Conservation (phyloP, 2,888 invertebrate species). For the Dryobota labecula region DNA sequence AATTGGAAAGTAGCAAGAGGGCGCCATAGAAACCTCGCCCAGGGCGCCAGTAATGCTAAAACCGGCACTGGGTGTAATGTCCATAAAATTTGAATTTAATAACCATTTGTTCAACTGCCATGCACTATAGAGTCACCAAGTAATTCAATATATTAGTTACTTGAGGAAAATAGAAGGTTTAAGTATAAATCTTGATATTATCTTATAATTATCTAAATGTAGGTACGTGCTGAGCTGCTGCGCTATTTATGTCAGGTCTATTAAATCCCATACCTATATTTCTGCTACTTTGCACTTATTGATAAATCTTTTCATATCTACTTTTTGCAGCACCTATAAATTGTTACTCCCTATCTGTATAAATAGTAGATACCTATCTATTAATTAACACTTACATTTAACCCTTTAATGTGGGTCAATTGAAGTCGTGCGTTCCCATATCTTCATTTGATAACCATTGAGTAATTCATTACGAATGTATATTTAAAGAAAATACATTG, state of each 20-base stretch:
- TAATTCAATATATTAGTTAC: conserved; percentile 1
- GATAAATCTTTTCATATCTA: background rate
- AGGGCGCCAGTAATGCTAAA: too few species aligned
- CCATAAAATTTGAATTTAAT: conserved; percentile 32
- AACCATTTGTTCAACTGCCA: conserved; percentile 18
- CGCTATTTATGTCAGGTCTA: background rate
- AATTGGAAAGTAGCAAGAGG: too few species aligned
- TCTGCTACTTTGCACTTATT: background rate
- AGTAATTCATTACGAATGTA: background rate
- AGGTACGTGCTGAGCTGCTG: background rate
- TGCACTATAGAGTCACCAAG: conserved; percentile 26
- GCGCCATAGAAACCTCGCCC: too few species aligned
- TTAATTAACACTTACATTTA: conserved; percentile 51
- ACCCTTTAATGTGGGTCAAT: conserved; percentile 60
- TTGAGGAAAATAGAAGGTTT: conserved; percentile 9
- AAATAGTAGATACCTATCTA: conserved; percentile 40
- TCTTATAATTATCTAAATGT: background rate
- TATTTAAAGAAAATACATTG: background rate
- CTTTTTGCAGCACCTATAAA: conserved; percentile 4
- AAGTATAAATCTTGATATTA: conserved; percentile 1
- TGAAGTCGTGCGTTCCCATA: conserved; percentile 40
- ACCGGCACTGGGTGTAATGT: too few species aligned
- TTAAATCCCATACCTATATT: background rate
- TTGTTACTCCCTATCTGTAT: background rate
- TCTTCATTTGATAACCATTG: conserved; percentile 31